Conservation (phyloP, 2,797 vertebrate species). For the Periparus ater region DNA sequence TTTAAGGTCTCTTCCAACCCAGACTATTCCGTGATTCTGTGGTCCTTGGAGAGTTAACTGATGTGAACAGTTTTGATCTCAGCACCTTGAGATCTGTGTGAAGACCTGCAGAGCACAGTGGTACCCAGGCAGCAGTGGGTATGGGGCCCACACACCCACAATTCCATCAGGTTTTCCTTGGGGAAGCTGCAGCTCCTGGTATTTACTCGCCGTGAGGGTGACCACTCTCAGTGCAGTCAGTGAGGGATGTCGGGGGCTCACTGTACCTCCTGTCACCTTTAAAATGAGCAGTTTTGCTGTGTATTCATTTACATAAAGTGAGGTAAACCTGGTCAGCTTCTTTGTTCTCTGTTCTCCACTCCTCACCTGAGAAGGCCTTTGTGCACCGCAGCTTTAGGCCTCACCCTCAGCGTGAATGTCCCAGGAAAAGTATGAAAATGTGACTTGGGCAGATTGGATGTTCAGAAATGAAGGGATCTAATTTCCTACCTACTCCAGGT, state of each 20-base stretch:
- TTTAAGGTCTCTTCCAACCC: background rate
- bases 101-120: background rate
- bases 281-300: background rate
- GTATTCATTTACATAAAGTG: background rate
- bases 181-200: background rate
- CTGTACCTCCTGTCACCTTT: background rate
- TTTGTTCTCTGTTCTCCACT: background rate
- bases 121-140: background rate
- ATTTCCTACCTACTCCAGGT: background rate
- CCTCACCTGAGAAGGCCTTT: background rate
- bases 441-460: background rate
- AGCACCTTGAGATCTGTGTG: background rate
- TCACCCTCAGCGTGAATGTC: background rate
- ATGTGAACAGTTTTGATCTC: background rate
- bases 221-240: fast-evolving
- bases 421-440: background rate
- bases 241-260: fast-evolving
- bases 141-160: background rate
- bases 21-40: background rate
- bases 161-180: fast-evolving
- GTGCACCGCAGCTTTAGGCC: background rate
- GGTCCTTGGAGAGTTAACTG: background rate
- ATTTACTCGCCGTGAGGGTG: background rate
- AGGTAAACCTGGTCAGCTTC: background rate
- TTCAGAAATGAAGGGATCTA: background rate